Conservation (phyloP, 1,140 invertebrate genomes). For the Danaus melanippus region DNA sequence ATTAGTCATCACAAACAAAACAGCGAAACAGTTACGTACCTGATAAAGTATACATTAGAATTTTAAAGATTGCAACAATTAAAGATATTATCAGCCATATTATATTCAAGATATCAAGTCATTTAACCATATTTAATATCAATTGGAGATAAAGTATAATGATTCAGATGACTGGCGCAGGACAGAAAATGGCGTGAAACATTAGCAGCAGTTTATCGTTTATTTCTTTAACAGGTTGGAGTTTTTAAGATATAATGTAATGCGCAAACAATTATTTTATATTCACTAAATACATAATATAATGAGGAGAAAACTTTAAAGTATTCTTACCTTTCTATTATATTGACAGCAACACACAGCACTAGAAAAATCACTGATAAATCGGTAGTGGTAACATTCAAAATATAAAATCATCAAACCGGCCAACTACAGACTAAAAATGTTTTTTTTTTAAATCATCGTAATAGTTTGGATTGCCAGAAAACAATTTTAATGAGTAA, state of each 20-base stretch:
- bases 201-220: slow-evolving; percentile 13
- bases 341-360: slow-evolving; percentile 63
- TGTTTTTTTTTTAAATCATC: too few species aligned
- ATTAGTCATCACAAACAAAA: slow-evolving; percentile 62
- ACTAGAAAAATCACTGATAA: slow-evolving; percentile 57
- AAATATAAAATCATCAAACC: slow-evolving; percentile 2
- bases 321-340: slow-evolving; percentile 59
- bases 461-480: too few species aligned
- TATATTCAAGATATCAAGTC: background rate
- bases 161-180: slow-evolving; percentile 37
- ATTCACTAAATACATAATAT: too few species aligned
- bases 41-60: slow-evolving; percentile 1
- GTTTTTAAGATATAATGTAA: slow-evolving; percentile 2
- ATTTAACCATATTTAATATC: background rate
- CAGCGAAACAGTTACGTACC: slow-evolving; percentile 16
- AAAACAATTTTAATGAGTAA: too few species aligned
- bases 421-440: too few species aligned
- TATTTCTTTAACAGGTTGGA: slow-evolving; percentile 5
- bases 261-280: background rate
- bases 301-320: slow-evolving; percentile 22
- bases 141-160: slow-evolving; percentile 30
- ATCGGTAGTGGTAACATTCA: slow-evolving; percentile 36
- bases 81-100: background rate
- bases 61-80: background rate
- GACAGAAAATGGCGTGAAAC: slow-evolving; percentile 63